Evolutionary conservation across 2,113 vertebrate genomes (phyloP).

Genomic region (Scolopax mira): DNA sequence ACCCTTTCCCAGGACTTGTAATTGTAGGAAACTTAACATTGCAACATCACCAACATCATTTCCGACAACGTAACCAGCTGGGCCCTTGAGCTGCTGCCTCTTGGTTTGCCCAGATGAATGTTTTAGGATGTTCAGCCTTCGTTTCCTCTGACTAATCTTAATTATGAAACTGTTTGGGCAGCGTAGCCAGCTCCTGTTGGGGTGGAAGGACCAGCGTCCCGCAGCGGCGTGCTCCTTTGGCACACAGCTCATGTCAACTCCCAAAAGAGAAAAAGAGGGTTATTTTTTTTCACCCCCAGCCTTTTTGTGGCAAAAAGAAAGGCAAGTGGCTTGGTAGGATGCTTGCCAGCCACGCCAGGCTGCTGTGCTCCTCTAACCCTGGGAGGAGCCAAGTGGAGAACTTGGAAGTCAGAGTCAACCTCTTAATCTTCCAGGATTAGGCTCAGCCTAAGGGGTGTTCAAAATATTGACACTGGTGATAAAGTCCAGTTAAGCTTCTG

Average conservation of each 20-base stretch:
- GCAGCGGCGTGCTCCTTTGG: neutral
- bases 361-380: neutral
- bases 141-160: neutral
- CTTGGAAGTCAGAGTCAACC: neutral
- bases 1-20: neutral
- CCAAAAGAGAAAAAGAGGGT: neutral
- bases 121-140: neutral
- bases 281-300: neutral
- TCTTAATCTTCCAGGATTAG: neutral
- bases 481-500: neutral
- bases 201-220: neutral
- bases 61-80: neutral
- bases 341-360: neutral
- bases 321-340: fast-evolving
- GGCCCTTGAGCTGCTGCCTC: neutral
- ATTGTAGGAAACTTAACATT: neutral
- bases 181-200: neutral
- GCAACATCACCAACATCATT: fast-evolving
- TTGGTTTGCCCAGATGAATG: neutral
- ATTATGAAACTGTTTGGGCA: neutral
- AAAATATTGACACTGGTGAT: neutral
- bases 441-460: neutral
- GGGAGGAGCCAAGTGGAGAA: neutral
- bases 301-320: neutral
- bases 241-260: neutral